These are phyloP conservation scores for Tineola bisselliella DNA, from an alignment of 2,888 invertebrate genomes.

Conservation along the genomic window DNA sequence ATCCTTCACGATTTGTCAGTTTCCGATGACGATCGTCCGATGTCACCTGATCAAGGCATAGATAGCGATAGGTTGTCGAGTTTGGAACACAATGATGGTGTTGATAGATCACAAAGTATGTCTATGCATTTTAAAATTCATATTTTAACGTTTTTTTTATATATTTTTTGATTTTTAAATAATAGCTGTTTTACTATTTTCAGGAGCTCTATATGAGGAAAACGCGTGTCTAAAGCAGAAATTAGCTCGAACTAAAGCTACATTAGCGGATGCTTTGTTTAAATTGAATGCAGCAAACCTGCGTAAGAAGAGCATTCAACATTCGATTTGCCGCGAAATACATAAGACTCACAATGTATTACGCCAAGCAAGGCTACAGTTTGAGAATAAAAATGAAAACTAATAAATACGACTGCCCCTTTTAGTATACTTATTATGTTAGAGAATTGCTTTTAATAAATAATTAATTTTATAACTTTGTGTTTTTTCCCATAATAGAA, in stretches of 20 bases:
- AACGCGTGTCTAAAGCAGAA: constrained; percentile 77
- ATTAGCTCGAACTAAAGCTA: constrained; percentile 75
- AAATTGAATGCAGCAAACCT: constrained; percentile 81
- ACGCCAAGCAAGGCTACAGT: constrained; percentile 77
- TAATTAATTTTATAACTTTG: neutral
- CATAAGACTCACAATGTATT: constrained; percentile 82
- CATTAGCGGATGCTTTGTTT: constrained; percentile 79
- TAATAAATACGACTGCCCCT: neutral
- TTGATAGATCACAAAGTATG: constrained; percentile 56
- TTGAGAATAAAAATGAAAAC: constrained; percentile 59
- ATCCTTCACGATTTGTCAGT: constrained; percentile 28
- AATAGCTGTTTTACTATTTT: constrained; percentile 23
- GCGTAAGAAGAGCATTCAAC: constrained; percentile 83
- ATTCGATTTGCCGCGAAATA: constrained; percentile 83
- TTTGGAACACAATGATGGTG: constrained; percentile 66
- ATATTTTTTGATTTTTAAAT: neutral
- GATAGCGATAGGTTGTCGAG: constrained; percentile 81
- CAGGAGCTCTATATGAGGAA: constrained; percentile 66
- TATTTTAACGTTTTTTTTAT: neutral
- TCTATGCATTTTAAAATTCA: constrained; percentile 15
- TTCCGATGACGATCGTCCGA: constrained; percentile 53
- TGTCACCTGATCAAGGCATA: constrained; percentile 90
- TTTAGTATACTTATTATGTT: neutral
- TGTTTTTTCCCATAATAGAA: too few species aligned
- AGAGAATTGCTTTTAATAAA: neutral